phyloP scores from a whole-genome alignment of 2,797 vertebrate genomes.

The Cyprinella venusta region DNA sequence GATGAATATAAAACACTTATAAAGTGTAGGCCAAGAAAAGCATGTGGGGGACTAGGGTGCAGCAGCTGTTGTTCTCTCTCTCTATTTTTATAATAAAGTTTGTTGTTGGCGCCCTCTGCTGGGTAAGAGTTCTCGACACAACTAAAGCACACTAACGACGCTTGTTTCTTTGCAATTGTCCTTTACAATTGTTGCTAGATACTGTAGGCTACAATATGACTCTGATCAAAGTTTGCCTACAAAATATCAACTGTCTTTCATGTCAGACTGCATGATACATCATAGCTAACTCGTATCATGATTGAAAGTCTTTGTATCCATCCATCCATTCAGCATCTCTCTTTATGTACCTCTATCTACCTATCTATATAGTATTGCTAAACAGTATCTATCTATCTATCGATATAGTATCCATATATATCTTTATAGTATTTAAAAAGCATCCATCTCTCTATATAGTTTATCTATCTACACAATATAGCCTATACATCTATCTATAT shows the following conservation, averaged over 20 bases:
- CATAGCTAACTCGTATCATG: background rate
- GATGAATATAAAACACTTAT: slow-evolving; percentile 30
- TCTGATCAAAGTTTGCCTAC: background rate
- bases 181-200: background rate
- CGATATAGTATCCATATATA: too few relatives aligned
- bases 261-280: background rate
- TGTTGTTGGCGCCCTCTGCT: slow-evolving; percentile 40
- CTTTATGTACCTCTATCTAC: too few relatives aligned
- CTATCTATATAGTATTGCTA: background rate
- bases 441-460: too few relatives aligned
- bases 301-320: background rate
- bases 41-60: slow-evolving; percentile 6
- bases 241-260: background rate
- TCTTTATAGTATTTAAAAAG: too few relatives aligned
- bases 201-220: background rate
- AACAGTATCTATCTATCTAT: background rate
- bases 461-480: too few relatives aligned
- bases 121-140: background rate
- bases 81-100: background rate
- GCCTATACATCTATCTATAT: too few relatives aligned
- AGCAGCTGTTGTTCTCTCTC: slow-evolving; percentile 13
- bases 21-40: slow-evolving; percentile 51
- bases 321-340: background rate
- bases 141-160: too few relatives aligned
- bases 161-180: background rate